Evolutionary conservation across 2,888 invertebrate species (phyloP).

Genomic region (Trachelus troglodyta): DNA sequence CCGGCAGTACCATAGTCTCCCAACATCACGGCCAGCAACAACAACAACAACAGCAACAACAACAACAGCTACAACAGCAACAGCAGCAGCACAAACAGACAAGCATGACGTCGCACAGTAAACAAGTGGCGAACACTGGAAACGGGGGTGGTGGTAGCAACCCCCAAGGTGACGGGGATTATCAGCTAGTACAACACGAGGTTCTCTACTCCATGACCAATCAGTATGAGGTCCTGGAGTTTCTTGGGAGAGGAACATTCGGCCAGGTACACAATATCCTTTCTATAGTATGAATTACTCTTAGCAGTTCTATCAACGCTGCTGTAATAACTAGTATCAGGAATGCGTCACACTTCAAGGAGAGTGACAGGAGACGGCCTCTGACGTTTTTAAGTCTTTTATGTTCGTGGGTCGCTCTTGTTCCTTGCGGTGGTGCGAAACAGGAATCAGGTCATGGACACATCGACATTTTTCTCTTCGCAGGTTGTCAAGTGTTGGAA

Average conservation of each 20-base stretch:
- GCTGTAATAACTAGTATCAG: background rate
- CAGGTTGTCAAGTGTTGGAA: conserved; percentile 99
- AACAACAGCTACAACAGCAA: conserved; percentile 66
- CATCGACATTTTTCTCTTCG: conserved; percentile 23
- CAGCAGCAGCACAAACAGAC: conserved; percentile 68
- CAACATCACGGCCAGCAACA: conserved; percentile 60
- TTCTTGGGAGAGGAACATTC: conserved; percentile 98
- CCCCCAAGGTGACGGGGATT: conserved; percentile 88
- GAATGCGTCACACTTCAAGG: background rate
- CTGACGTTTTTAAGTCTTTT: background rate
- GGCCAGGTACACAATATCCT: conserved; percentile 72
- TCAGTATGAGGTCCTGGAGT: conserved; percentile 97
- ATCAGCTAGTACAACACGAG: conserved; percentile 98
- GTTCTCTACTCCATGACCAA: conserved; percentile 96
- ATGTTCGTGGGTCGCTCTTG: background rate
- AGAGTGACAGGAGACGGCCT: background rate
- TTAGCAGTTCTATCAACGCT: background rate
- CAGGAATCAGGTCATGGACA: background rate
- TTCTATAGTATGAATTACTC: background rate
- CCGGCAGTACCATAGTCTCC: conserved; percentile 63
- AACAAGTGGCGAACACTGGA: conserved; percentile 83
- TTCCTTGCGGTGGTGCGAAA: background rate
- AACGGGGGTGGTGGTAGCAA: conserved; percentile 70
- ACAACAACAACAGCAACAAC: conserved; percentile 61
- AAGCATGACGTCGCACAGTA: conserved; percentile 85